Conservation (phyloP, 2,113 vertebrate genomes). For the Xiphophorus couchianus region DNA sequence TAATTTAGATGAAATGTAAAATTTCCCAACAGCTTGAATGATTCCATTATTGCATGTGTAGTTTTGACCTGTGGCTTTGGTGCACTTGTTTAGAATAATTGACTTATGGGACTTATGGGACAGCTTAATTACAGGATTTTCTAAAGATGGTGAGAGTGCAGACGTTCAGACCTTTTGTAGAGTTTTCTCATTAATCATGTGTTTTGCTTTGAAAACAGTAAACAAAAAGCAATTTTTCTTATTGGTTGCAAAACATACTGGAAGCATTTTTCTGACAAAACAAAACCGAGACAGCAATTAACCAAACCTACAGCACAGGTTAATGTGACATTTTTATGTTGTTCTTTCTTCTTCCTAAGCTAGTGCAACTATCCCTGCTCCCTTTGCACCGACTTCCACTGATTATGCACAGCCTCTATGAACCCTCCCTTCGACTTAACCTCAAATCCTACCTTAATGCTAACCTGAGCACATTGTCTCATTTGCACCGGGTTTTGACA, state of each 20-base stretch:
- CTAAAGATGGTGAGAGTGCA: not conserved
- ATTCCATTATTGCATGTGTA: not conserved
- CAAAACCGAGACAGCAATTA: not conserved
- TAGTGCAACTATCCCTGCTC: not conserved
- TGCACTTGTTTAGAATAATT: not conserved
- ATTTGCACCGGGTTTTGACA: not conserved
- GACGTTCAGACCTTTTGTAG: not conserved
- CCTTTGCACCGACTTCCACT: not conserved
- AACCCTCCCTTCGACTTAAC: not conserved
- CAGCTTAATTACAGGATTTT: not conserved
- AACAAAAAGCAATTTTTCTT: no score
- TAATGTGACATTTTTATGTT: not conserved
- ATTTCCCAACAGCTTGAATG: not conserved
- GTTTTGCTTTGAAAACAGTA: not conserved
- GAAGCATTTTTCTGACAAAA: no score
- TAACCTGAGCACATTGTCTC: not conserved
- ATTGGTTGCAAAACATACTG: no score
- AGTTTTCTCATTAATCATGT: not conserved
- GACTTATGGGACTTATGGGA: no score
- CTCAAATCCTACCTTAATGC: not conserved
- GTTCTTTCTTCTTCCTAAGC: not conserved
- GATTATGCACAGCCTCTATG: not conserved
- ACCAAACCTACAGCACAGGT: no score
- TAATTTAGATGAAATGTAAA: not conserved
- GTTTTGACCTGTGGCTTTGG: not conserved